Evolutionary conservation across 2,797 vertebrate species (phyloP).

Genomic region (Semaprochilodus insignis): DNA sequence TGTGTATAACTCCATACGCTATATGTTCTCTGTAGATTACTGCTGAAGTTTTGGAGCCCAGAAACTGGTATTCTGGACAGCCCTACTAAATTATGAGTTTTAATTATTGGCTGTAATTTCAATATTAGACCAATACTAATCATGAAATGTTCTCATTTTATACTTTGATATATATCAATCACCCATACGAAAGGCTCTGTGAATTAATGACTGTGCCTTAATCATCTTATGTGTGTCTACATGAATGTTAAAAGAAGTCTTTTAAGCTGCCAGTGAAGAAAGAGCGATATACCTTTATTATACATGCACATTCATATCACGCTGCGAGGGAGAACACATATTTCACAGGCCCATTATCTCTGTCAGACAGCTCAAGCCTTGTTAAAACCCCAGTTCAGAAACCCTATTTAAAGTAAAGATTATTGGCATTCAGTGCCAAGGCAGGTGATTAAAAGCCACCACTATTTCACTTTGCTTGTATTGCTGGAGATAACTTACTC

Average conservation of each 20-base stretch:
- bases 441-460: slow-evolving; percentile 37
- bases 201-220: not conserved
- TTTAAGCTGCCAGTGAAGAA: not conserved
- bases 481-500: slow-evolving; percentile 63
- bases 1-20: too few species aligned
- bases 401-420: slow-evolving; percentile 30
- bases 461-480: slow-evolving; percentile 60
- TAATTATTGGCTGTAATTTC: not conserved
- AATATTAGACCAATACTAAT: not conserved
- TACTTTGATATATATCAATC: not conserved
- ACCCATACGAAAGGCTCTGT: not conserved
- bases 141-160: not conserved
- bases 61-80: too few species aligned
- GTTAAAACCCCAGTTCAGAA: slow-evolving; percentile 23
- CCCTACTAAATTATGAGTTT: too few species aligned
- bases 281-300: not conserved
- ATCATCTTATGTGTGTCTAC: not conserved
- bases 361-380: slow-evolving; percentile 12
- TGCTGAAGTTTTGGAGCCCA: too few species aligned
- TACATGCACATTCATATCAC: not conserved
- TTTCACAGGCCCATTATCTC: slow-evolving; percentile 20
- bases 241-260: not conserved
- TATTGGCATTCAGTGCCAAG: slow-evolving; percentile 61
- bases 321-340: slow-evolving; percentile 10
- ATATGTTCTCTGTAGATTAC: too few species aligned